These are phyloP conservation scores for Panthera uncia DNA, from an alignment of 2,113 vertebrate genomes.

Conservation along the genomic window DNA sequence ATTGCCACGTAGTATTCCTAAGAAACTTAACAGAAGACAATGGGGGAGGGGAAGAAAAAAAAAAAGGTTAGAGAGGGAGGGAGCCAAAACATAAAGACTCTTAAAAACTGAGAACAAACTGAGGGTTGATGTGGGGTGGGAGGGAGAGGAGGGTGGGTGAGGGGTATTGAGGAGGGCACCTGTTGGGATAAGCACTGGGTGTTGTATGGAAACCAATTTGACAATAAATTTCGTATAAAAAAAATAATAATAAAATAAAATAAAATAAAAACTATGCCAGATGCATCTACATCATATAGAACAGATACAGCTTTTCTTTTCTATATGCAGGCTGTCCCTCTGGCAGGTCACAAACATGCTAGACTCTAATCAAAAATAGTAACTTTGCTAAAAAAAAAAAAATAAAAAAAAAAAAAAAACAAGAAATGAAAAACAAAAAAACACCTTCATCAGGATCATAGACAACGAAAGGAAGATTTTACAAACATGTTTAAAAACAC, in stretches of 20 bases:
- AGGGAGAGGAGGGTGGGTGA: too few species aligned
- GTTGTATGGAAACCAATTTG: too few species aligned
- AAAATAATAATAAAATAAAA: not conserved
- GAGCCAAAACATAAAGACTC: too few species aligned
- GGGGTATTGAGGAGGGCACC: too few species aligned
- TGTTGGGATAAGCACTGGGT: too few species aligned
- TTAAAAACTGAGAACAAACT: too few species aligned
- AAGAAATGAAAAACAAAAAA: not conserved
- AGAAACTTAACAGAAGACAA: too few species aligned
- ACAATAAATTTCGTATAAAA: too few species aligned
- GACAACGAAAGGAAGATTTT: not conserved
- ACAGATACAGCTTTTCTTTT: not conserved
- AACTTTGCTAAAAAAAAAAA: not conserved
- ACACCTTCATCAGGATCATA: not conserved
- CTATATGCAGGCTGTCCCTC: not conserved
- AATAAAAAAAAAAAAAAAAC: not conserved
- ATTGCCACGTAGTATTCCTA: not conserved
- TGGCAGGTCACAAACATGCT: not conserved
- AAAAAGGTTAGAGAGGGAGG: too few species aligned
- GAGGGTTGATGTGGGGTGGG: too few species aligned
- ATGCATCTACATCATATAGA: not conserved
- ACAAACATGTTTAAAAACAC: conserved; percentile 33
- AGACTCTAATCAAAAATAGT: conserved; percentile 14
- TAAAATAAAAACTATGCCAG: not conserved
- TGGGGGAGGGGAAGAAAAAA: too few species aligned